Base-by-base conservation (phyloP, 1,140 invertebrate genomes). In the Drosophila rhopaloa region DNA sequence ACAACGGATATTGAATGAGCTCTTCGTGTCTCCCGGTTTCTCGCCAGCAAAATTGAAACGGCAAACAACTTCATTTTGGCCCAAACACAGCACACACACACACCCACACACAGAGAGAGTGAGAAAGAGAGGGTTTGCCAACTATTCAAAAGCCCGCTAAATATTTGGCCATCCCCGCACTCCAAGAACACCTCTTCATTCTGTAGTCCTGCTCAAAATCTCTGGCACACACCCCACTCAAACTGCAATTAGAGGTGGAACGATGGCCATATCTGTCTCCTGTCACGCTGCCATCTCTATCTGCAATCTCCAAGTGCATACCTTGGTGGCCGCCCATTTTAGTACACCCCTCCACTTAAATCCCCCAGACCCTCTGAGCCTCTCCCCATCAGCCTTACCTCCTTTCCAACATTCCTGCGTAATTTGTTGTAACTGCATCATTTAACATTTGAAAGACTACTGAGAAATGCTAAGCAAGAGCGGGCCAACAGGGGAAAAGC, bases 401-500 rank as follows among this genome's bases (percentile, higher is more conserved):
- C 43, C 50, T 29, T 73, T 54, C 56, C 58, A 58, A 38, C 55
- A 72, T 79, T 79, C 79, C 71, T 73, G 58, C 79, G 79, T 82
- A 82, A 82, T 82, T 82, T 82, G 79, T 82, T 82, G 79, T 82
- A 82, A 83, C 80, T 83, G 81, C 81, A 83, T 83, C 81, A 83
- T 83, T 83, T 83, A 83, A 83, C 81, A 83, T 83, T 83, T 83
- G 80, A 83, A 83, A 83, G 75, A 83, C 80, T 81, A 82, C 78
- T 61, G 61, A 71, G 70, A 68, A 57, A 75, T 60, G 67, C 67
- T 47, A 53, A 70, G 66, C 62, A 67, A 16, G 19, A 24, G 19
- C 44, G 63, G 16, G 16, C 14, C 19, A 10, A 56, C 40, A 47
- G 32, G 47, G 32, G n/a, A 19, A 40, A 50, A 38, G 48, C 67